phyloP scores from a whole-genome alignment of 2,888 invertebrate species.

The Ephialtes manifestator region DNA sequence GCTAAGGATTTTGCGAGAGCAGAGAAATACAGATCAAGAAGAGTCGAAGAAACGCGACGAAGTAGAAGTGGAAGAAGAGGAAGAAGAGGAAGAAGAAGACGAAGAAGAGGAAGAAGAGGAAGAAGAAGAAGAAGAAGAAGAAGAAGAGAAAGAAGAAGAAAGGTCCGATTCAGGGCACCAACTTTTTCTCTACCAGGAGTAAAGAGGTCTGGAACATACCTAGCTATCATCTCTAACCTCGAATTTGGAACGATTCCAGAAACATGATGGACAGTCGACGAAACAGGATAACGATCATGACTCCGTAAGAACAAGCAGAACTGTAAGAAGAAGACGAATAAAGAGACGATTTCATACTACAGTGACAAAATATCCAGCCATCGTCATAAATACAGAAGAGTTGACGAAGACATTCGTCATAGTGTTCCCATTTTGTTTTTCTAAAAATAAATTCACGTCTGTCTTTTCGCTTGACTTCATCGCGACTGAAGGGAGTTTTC shows the following conservation, averaged over 20 bases:
- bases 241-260: slow-evolving; percentile 75
- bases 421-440: slow-evolving; percentile 9
- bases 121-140: too few relatives aligned
- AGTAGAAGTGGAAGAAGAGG: neutral
- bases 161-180: slow-evolving; percentile 57
- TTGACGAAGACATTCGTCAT: slow-evolving; percentile 52
- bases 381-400: slow-evolving; percentile 50
- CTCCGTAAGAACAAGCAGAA: slow-evolving; percentile 27
- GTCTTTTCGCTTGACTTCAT: slow-evolving; percentile 59
- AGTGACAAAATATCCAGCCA: slow-evolving; percentile 31
- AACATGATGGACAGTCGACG: slow-evolving; percentile 74
- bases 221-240: slow-evolving; percentile 60
- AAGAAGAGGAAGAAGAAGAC: too few relatives aligned
- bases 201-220: slow-evolving; percentile 39
- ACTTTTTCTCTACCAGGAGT: slow-evolving; percentile 38
- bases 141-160: neutral
- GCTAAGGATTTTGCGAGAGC: slow-evolving; percentile 48
- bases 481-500: slow-evolving; percentile 48
- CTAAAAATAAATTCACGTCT: neutral
- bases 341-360: slow-evolving; percentile 40
- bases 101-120: neutral
- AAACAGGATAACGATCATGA: slow-evolving; percentile 70
- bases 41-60: slow-evolving; percentile 24
- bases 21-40: slow-evolving; percentile 40
- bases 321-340: slow-evolving; percentile 9